Evolutionary conservation across 2,797 vertebrate genomes (phyloP).

Genomic region (Enteromius viviparus): DNA sequence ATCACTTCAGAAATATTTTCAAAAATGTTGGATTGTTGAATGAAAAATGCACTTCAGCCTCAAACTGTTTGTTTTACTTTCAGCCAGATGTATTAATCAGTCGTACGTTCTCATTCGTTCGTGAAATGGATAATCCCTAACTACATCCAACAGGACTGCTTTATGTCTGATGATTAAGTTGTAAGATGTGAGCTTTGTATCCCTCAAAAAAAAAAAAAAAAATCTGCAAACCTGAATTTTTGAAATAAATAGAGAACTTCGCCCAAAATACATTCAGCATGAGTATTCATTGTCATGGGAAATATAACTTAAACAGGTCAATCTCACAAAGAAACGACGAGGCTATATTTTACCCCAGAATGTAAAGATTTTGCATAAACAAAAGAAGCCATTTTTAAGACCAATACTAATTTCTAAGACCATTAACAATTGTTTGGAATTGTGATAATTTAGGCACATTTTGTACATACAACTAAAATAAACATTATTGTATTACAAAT

Average conservation of each 20-base stretch:
- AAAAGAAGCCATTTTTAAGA: neutral
- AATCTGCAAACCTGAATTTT: slow-evolving; percentile 25
- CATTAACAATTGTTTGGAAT: neutral
- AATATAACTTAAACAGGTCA: neutral
- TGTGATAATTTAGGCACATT: neutral
- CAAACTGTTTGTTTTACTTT: neutral
- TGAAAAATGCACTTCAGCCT: slow-evolving; percentile 27
- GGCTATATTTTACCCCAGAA: neutral
- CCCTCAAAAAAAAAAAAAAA: slow-evolving; percentile 1
- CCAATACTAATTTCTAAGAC: neutral
- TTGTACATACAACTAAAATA: neutral
- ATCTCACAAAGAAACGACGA: neutral
- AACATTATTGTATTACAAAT: neutral
- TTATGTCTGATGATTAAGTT: neutral
- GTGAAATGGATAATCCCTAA: slow-evolving; percentile 7
- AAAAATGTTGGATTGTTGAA: neutral
- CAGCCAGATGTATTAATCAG: slow-evolving; percentile 2
- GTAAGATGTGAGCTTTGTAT: neutral
- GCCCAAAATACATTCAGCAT: slow-evolving; percentile 57
- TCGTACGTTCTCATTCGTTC: neutral
- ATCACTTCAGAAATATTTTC: neutral
- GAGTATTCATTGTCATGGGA: slow-evolving; percentile 32
- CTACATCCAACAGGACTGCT: slow-evolving; percentile 18
- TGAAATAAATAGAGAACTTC: slow-evolving; percentile 25
- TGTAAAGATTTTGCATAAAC: neutral